Evolutionary conservation across 2,888 invertebrate genomes (phyloP), one percentile per base, ranked within the genome.

Genomic region (Rotaria magnacalcarata): DNA sequence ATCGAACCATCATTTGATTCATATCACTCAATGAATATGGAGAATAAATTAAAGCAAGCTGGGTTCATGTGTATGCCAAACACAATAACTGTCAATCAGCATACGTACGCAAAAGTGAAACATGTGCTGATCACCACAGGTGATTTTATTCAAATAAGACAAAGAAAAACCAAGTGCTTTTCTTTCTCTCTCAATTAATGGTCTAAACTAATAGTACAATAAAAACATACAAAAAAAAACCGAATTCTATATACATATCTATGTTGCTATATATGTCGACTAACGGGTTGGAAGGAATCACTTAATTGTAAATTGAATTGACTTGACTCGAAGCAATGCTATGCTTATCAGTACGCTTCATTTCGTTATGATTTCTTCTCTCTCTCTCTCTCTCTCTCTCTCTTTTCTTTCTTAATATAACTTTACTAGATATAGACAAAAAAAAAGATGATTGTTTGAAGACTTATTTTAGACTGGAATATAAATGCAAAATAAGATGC

Each of bases 161-260:
- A 60, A 60, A 60, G 58, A 58, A n/a, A 60, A 60, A 60, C 58
- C 58, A 60, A 60, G 58, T 60, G 58, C 27, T 60, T 60, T 60
- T n/a, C 11, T 24, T 27, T 60, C 58, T 60, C 58, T 6, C 10
- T 58, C 58, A 60, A 60, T 60, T 60, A 60, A 27, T 60, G 58
- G n/a, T 27, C 58, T 60, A 60, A 60, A 27, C 58, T 60, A 60
- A 60, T 60, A 60, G 58, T 27, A 60, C 14, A 60, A 60, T 27
- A 60, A 60, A 60, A 60, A 60, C 27, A 60, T 60, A 60, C 27
- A 60, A 50, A 50, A 50, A 50, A 11, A 50, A 11, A 8, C 11
- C 21, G 10, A 24, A 10, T n/a, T 58, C 24, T 27, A 60, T 60
- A 60, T 27, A 27, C 7, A 60, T 27, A 24, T 27, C 6, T 60